Evolutionary conservation across 1,140 invertebrate species (phyloP), one percentile per base, ranked within the genome.

Genomic region (Augochlora pura): DNA sequence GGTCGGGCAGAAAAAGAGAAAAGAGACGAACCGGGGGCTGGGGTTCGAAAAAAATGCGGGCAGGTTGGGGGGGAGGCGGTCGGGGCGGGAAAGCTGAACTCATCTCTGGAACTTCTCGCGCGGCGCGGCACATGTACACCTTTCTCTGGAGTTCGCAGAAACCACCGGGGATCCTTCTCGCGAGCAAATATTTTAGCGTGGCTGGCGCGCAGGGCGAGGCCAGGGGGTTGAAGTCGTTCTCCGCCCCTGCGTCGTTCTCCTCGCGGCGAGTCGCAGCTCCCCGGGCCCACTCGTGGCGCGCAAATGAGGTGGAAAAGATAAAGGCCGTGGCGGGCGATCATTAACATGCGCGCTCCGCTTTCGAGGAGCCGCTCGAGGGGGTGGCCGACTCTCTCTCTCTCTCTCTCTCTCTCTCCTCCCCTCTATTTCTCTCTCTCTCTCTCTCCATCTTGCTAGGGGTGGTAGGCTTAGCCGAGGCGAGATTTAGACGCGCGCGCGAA

Each of bases 261-360:
- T 63, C 74, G 54, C 76, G 80, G 69, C 82, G 80, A 80, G 65
- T 80, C 66, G 81, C 82, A 84, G 73, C 80, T 63, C 80, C 86
- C 86, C 84, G 81, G 86, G 80, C 87, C 86, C 86, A 84, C 87
- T 85, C 88, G 77, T 82, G 86, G 83, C 80, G 88, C 88, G 91
- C 91, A 93, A 93, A 93, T 93, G 92, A 93, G 91, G 92, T 92
- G 92, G 92, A 93, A 93, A 93, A 93, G 91, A 93, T 93, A 92
- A 93, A 92, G 89, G 89, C 90, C 86, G 83, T 86, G 86, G 87
- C 85, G 85, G 87, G 91, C 89, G 92, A 93, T 93, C 92, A 93
- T 93, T 93, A 93, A 93, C 91, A 93, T 92, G 91, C 90, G 87
- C 89, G 85, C 88, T 89, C 84, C 80, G 88, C 88, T 91, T 87